phyloP scores from a whole-genome alignment of 2,888 invertebrate species.

The Nephrocerus scutellatus region DNA sequence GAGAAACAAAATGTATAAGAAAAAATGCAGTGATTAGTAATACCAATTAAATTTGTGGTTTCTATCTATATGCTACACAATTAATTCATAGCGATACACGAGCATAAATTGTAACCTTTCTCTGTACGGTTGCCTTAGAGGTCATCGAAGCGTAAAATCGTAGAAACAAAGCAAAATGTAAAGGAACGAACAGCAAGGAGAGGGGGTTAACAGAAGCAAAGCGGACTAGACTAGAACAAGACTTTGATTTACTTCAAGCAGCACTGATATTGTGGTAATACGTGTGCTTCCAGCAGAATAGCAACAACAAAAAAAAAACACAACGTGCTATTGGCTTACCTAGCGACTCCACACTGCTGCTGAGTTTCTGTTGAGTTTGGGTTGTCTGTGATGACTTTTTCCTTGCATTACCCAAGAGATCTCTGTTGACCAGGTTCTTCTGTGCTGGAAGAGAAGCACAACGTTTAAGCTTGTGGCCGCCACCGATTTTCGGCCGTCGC shows the following conservation, averaged over 20 bases:
- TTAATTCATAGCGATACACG: no score
- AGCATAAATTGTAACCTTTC: no score
- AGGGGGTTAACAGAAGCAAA: slow-evolving; percentile 16
- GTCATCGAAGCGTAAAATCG: not conserved
- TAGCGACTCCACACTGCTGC: slow-evolving; percentile 46
- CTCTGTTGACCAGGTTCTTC: slow-evolving; percentile 31
- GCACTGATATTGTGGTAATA: slow-evolving; percentile 1
- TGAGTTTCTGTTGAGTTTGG: slow-evolving; percentile 31
- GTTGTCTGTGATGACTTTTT: slow-evolving; percentile 30
- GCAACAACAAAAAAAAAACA: slow-evolving; percentile 8
- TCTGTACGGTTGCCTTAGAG: no score
- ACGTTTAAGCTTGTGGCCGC: slow-evolving; percentile 51
- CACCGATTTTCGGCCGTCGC: slow-evolving; percentile 31
- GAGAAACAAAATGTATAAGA: slow-evolving; percentile 4
- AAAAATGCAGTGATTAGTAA: slow-evolving; percentile 7
- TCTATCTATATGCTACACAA: no score
- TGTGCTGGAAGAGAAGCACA: slow-evolving; percentile 53
- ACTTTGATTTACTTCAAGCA: slow-evolving; percentile 6
- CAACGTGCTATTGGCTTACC: slow-evolving; percentile 33
- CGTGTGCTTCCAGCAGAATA: slow-evolving; percentile 4
- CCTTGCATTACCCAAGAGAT: slow-evolving; percentile 15
- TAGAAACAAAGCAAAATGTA: slow-evolving; percentile 1
- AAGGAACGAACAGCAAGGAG: slow-evolving; percentile 4
- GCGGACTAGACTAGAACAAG: slow-evolving; percentile 15
- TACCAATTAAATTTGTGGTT: no score